Percentiles rank a stretch among this genome's conserved stretches.
These are phyloP conservation scores for Alcis repandata DNA, from an alignment of 2,888 invertebrate species.

Conservation along the genomic window DNA sequence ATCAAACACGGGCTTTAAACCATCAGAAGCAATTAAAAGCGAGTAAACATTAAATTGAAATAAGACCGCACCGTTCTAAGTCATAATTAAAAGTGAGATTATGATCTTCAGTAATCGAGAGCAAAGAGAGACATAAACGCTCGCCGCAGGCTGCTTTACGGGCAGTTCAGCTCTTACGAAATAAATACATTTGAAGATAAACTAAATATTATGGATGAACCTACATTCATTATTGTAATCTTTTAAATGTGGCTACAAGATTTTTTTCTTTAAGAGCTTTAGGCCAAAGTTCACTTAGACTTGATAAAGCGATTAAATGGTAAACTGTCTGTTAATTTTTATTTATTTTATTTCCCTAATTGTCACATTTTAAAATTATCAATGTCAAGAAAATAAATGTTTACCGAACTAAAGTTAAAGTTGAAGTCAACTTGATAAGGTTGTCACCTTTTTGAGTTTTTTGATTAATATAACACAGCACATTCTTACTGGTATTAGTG, in stretches of 20 bases:
- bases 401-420: no score
- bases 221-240: background rate
- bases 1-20: constrained; percentile 41
- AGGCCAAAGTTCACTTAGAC: no score
- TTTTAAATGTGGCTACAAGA: no score
- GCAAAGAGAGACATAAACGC: constrained; percentile 67
- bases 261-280: no score
- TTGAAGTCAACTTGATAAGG: no score
- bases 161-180: background rate
- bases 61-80: constrained; percentile 52
- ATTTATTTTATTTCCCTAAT: no score
- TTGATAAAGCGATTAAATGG: no score
- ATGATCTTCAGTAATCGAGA: constrained; percentile 61
- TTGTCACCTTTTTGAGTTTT: no score
- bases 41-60: constrained; percentile 59
- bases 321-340: no score
- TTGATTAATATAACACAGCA: background rate
- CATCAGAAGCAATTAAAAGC: constrained; percentile 50
- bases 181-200: background rate
- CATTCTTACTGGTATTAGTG: background rate
- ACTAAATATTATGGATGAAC: background rate
- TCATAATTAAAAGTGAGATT: constrained; percentile 62
- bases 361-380: no score
- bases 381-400: no score
- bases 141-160: constrained; percentile 50